These are phyloP conservation scores for Eretmocerus hayati DNA, from an alignment of 2,888 invertebrate genomes.

Conservation along the genomic window DNA sequence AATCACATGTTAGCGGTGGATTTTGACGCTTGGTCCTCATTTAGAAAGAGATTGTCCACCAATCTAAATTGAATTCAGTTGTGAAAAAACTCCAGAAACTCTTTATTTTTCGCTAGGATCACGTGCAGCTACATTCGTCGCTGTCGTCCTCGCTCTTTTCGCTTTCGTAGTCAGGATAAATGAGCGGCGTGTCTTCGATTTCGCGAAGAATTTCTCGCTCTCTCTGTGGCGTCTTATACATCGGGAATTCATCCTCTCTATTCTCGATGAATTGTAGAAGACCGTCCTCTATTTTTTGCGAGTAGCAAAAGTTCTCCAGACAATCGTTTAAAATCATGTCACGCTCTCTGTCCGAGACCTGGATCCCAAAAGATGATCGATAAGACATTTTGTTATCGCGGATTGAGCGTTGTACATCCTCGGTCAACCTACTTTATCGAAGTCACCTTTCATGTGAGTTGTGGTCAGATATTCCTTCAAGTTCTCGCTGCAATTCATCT, in stretches of 20 bases:
- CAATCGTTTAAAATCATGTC: neutral
- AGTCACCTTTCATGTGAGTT: too few species aligned
- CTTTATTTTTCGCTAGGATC: neutral
- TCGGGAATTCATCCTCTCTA: conserved; percentile 29
- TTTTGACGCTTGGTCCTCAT: too few species aligned
- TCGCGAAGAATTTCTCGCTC: conserved; percentile 23
- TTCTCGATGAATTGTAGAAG: conserved; percentile 30
- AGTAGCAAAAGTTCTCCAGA: conserved; percentile 29
- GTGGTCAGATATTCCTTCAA: neutral
- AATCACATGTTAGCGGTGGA: too few species aligned
- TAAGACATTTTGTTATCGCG: neutral
- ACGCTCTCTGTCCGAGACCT: neutral
- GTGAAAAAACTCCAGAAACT: too few species aligned
- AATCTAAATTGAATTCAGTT: too few species aligned
- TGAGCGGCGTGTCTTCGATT: conserved; percentile 23
- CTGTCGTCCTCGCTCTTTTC: neutral
- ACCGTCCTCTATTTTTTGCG: conserved; percentile 27
- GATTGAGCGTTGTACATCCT: too few species aligned
- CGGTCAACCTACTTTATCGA: neutral
- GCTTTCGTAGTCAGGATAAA: neutral
- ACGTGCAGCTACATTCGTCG: neutral
- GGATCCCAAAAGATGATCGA: too few species aligned
- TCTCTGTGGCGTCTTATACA: conserved; percentile 30
- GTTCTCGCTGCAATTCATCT: neutral
- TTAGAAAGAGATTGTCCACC: too few species aligned